Percentiles rank a stretch among this genome's conserved stretches.
These are phyloP conservation scores for Prenolepis imparis DNA, from an alignment of 2,888 invertebrate species.

Conservation along the genomic window DNA sequence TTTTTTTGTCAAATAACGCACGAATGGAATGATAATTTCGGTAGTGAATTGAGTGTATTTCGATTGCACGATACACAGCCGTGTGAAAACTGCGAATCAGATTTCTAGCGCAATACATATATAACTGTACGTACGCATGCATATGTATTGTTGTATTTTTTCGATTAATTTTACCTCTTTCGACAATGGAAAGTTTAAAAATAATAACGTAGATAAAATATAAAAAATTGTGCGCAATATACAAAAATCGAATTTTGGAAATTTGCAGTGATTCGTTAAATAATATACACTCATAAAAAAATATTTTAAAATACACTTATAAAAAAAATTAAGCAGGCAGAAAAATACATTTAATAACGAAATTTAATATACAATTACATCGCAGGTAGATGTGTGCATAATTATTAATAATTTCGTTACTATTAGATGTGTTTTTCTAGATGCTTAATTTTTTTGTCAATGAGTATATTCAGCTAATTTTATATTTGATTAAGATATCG, in stretches of 20 bases:
- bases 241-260: neutral
- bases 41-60: constrained; percentile 40
- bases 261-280: neutral
- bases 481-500: no score
- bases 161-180: neutral
- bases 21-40: constrained; percentile 58
- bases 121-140: neutral
- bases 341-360: no score
- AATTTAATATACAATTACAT: no score
- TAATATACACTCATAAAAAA: no score
- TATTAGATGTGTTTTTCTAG: no score
- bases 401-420: no score
- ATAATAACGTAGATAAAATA: neutral
- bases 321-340: no score
- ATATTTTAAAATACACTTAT: no score
- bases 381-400: no score
- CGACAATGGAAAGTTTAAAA: constrained; percentile 17
- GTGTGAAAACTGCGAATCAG: constrained; percentile 47
- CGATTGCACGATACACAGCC: constrained; percentile 37
- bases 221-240: neutral
- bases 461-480: neutral
- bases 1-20: constrained; percentile 21
- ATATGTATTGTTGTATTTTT: neutral
- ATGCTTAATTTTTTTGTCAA: no score
- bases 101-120: constrained; percentile 25